Base-by-base conservation (phyloP, 2,888 invertebrate species). In the Drosophila macrothrix region DNA sequence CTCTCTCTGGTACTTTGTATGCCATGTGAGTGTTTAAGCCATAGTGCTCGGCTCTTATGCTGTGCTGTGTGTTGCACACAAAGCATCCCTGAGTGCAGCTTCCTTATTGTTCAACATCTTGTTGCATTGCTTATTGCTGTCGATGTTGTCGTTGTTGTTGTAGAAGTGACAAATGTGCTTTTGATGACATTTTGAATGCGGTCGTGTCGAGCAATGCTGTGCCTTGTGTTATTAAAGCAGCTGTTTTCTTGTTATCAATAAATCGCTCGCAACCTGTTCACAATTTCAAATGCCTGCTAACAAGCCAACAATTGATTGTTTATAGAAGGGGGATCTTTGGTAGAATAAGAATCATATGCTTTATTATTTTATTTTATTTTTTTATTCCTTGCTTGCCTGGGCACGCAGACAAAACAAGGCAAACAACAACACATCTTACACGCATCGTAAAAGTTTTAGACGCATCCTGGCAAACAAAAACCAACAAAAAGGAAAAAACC, bases 111-210 rank as follows among this genome's bases (percentile, higher is more conserved):
- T 37, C 62, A 55, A 63, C 29, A 78, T 63, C 71, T 73, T 68
- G 55, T 66, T 65, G 50, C n/a, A 12, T 12, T 61, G 61, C 49
- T 29, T 1, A 7, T 2, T 29, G 7, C 29, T 29, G 29, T 7
- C 6, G 28, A 1, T 63, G 29, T 22, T 69, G 53, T 25, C 70
- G 52, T 62, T 52, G 33, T 25, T 73, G 54, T 37, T 56, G 37
- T 25, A 59, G 52, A 69, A 31, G 56, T 68, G 67, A 67, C 83
- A 87, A 87, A 86, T 89, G 89, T 80, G 68, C 77, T 87, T 89
- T 83, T 86, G 89, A 86, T 84, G 89, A 71, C 82, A 80, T 82
- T 78, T 80, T 76, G 80, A 88, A 80, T 66, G 75, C 43, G 62
- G 22, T 14, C 39, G 43, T 46, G 66, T 52, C 22, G 29, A 43